Evolutionary conservation across 2,113 vertebrate species (phyloP).

Genomic region (Gallinago paraguaiae): DNA sequence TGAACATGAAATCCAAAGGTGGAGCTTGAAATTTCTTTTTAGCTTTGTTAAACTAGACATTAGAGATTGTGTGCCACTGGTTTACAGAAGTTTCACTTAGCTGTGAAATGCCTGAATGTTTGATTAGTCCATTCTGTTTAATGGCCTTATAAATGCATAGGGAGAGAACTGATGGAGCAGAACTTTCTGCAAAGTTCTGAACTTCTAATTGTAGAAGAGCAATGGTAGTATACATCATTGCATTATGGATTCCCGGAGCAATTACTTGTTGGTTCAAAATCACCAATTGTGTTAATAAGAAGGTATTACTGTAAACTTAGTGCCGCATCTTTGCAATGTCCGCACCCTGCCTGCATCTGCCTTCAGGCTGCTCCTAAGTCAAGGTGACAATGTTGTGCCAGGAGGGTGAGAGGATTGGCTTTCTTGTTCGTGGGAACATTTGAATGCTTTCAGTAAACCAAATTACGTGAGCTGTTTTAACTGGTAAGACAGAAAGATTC

Average conservation of each 20-base stretch:
- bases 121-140: neutral
- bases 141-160: neutral
- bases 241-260: neutral
- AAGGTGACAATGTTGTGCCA: neutral
- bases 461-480: neutral
- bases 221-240: neutral
- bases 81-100: neutral
- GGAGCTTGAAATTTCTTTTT: neutral
- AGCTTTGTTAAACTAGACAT: neutral
- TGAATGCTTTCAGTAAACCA: constrained; percentile 1
- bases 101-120: neutral
- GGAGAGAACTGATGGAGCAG: neutral
- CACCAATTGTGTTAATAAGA: neutral
- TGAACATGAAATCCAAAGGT: constrained; percentile 64
- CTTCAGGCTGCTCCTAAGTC: neutral
- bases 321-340: neutral
- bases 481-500: constrained; percentile 4
- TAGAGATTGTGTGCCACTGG: neutral
- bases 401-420: neutral
- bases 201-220: neutral
- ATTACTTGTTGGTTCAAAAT: neutral
- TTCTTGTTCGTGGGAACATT: constrained; percentile 23
- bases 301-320: neutral
- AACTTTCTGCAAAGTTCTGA: neutral
- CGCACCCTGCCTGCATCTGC: neutral